Percentiles rank a stretch among this genome's conserved stretches.
phyloP scores from a whole-genome alignment of 1,140 invertebrate genomes.

The Drosophila aff. region DNA sequence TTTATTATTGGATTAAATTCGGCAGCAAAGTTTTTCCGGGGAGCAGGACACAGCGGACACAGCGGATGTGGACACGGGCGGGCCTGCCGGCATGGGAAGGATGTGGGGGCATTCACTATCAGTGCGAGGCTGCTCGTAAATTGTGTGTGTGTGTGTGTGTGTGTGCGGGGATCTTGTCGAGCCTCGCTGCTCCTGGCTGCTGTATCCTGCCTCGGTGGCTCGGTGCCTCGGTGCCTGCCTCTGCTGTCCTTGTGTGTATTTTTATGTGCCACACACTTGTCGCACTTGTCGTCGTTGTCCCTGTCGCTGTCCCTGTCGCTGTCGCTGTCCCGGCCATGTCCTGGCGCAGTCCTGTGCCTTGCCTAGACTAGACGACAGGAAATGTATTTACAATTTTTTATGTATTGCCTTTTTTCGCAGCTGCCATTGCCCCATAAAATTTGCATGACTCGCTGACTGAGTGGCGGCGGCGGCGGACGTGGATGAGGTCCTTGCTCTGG shows the following conservation, averaged over 20 bases:
- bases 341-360: constrained; percentile 23
- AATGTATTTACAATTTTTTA: constrained; percentile 83
- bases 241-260: constrained; percentile 19
- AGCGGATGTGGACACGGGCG: constrained; percentile 1
- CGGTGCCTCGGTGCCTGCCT: neutral
- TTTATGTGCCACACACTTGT: constrained; percentile 71
- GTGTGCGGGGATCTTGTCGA: constrained; percentile 4
- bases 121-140: constrained; percentile 16
- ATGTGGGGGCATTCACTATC: constrained; percentile 57
- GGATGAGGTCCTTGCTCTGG: constrained; percentile 12
- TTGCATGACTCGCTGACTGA: constrained; percentile 67
- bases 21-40: constrained; percentile 76
- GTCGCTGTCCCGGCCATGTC: constrained; percentile 56
- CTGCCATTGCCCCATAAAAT: constrained; percentile 50
- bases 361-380: constrained; percentile 80
- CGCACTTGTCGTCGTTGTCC: constrained; percentile 73
- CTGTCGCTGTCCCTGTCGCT: neutral
- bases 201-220: neutral
- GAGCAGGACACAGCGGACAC: neutral
- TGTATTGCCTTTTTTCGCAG: constrained; percentile 70
- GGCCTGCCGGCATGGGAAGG: neutral
- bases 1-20: constrained; percentile 85
- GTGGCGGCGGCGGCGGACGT: constrained; percentile 21
- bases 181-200: constrained; percentile 1
- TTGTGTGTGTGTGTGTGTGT: neutral